phyloP scores from a whole-genome alignment of 1,140 invertebrate genomes.

The Zaprionus tsacasi region DNA sequence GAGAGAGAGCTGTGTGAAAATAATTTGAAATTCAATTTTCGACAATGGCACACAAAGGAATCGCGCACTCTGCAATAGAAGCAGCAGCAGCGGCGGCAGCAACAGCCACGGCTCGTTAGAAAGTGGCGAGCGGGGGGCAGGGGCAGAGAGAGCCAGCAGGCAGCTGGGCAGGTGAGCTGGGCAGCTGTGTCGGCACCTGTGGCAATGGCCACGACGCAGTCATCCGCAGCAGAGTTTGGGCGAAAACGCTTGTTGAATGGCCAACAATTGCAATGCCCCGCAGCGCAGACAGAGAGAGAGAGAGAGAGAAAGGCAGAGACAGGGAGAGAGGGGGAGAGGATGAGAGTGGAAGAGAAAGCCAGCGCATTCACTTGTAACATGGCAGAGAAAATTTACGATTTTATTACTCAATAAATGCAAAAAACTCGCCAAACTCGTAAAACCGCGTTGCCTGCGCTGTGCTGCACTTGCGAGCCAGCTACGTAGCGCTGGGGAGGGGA shows the following conservation, averaged over 20 bases:
- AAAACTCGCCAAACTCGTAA: conserved; percentile 71
- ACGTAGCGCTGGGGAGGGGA: too few species aligned
- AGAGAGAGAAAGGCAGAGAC: not conserved
- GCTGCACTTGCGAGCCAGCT: conserved; percentile 8
- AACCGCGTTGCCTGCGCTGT: conserved; percentile 31
- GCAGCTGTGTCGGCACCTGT: conserved; percentile 34
- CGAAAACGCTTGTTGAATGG: conserved; percentile 71
- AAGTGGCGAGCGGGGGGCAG: conserved; percentile 15
- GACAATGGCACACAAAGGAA: conserved; percentile 83
- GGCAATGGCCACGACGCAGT: conserved; percentile 23
- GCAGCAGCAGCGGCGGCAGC: not conserved
- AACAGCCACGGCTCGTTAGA: conserved; percentile 38
- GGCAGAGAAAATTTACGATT: conserved; percentile 77
- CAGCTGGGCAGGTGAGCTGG: not conserved
- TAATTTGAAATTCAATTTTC: conserved; percentile 83
- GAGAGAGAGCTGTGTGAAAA: conserved; percentile 77
- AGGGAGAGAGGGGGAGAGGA: not conserved
- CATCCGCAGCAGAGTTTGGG: conserved; percentile 9
- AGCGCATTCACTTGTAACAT: conserved; percentile 62
- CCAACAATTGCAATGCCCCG: conserved; percentile 68
- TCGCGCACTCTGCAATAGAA: conserved; percentile 54
- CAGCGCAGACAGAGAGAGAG: conserved; percentile 13
- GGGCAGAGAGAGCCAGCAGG: not conserved
- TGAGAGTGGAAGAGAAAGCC: conserved; percentile 2
- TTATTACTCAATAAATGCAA: conserved; percentile 83